phyloP scores from a whole-genome alignment of 2,797 vertebrate genomes.

The Ctenopoma multispine region DNA sequence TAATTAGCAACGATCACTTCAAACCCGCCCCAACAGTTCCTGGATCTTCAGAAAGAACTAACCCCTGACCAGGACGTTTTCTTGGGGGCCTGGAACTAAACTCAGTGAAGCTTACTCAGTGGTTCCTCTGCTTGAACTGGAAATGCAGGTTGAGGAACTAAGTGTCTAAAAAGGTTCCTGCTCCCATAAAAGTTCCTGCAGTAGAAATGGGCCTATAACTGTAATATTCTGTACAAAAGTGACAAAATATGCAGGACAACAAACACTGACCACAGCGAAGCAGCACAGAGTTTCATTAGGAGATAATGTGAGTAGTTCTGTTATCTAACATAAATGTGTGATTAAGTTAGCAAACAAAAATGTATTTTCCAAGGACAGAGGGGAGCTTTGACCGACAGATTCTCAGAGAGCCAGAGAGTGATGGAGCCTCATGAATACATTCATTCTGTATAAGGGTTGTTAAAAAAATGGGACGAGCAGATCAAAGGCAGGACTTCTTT shows the following conservation, averaged over 20 bases:
- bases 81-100: too few species aligned
- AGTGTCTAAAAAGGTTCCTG: too few species aligned
- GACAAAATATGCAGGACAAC: slow-evolving; percentile 5
- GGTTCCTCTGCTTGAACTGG: too few species aligned
- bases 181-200: too few species aligned
- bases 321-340: slow-evolving; percentile 30
- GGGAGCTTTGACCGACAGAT: slow-evolving; percentile 32
- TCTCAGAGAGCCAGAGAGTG: slow-evolving; percentile 22
- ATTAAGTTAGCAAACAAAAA: slow-evolving; percentile 46
- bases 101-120: too few species aligned
- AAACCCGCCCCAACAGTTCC: too few species aligned
- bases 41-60: too few species aligned
- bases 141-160: too few species aligned
- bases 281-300: slow-evolving; percentile 36
- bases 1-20: too few species aligned
- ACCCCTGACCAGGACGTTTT: too few species aligned
- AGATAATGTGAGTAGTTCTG: slow-evolving; percentile 30
- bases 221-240: neutral
- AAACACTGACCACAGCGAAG: slow-evolving; percentile 20
- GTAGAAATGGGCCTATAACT: too few species aligned
- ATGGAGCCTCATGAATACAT: slow-evolving; percentile 65
- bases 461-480: slow-evolving; percentile 39
- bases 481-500: slow-evolving; percentile 44
- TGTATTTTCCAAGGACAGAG: slow-evolving; percentile 53
- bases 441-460: slow-evolving; percentile 61